phyloP scores from a whole-genome alignment of 2,888 invertebrate species.

The Carterocephalus palaemon region DNA sequence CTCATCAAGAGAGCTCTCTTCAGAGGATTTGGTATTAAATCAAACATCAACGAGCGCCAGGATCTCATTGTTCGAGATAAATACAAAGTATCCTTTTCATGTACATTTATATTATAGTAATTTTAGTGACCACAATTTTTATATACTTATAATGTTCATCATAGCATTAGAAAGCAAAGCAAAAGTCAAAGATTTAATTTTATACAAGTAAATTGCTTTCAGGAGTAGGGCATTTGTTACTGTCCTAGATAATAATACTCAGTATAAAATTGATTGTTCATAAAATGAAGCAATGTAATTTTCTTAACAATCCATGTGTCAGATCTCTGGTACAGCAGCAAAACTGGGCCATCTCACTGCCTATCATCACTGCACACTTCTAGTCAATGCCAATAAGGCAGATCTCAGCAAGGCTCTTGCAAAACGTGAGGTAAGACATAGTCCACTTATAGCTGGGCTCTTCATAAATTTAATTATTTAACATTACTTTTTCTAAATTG shows the following conservation, averaged over 20 bases:
- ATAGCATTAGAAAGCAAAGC: no score
- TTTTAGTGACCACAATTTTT: no score
- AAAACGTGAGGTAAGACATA: slow-evolving; percentile 83
- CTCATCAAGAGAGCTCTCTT: slow-evolving; percentile 90
- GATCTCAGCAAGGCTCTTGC: slow-evolving; percentile 85
- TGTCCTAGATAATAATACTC: no score
- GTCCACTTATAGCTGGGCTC: slow-evolving; percentile 30
- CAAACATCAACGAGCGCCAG: slow-evolving; percentile 88
- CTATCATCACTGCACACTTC: slow-evolving; percentile 98
- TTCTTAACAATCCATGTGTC: slow-evolving; percentile 38
- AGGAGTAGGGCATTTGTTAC: no score
- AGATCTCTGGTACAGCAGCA: slow-evolving; percentile 98
- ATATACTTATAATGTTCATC: no score
- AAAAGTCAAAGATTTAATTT: no score
- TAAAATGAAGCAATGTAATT: no score
- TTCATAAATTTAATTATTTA: slow-evolving; percentile 13
- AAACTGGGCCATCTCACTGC: slow-evolving; percentile 92
- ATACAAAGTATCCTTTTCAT: slow-evolving; percentile 82
- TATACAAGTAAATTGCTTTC: no score
- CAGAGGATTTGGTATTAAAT: slow-evolving; percentile 88
- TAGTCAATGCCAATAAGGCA: slow-evolving; percentile 90
- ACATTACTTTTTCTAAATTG: slow-evolving; percentile 1
- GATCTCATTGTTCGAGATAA: slow-evolving; percentile 90
- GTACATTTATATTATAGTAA: slow-evolving; percentile 23
- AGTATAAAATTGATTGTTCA: no score